Evolutionary conservation across 2,797 vertebrate species (phyloP).

Genomic region (Poecilia wingei): DNA sequence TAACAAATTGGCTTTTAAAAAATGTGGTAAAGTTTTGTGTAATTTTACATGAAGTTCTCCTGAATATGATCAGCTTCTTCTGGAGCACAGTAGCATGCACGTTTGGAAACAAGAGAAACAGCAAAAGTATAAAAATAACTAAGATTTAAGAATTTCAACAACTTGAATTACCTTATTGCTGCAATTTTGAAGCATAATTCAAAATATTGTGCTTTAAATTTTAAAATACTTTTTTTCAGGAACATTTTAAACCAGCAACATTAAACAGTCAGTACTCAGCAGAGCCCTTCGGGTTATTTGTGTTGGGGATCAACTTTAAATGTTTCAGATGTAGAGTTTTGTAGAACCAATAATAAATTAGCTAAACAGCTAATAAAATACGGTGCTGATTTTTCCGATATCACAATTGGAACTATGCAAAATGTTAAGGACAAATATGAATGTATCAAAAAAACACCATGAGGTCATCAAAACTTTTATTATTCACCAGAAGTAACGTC

Average conservation of each 20-base stretch:
- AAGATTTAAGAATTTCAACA: not conserved
- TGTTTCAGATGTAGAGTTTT: not conserved
- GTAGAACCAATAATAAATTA: not conserved
- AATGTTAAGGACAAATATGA: not conserved
- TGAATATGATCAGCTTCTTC: not conserved
- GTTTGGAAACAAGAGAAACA: not conserved
- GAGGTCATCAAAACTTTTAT: slow-evolving; percentile 54
- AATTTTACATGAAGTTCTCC: not conserved
- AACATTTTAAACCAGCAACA: not conserved
- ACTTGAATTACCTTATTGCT: not conserved
- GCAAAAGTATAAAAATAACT: not conserved
- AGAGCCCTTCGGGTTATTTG: not conserved
- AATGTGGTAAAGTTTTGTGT: not conserved
- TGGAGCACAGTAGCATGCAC: not conserved
- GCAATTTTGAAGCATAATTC: not conserved
- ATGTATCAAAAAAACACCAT: slow-evolving; percentile 13
- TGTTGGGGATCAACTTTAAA: not conserved
- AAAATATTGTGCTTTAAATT: not conserved
- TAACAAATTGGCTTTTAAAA: not conserved
- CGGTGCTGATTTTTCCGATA: not conserved
- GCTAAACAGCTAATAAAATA: not conserved
- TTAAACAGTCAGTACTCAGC: not conserved
- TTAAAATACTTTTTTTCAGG: not conserved
- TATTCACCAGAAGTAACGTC: slow-evolving; percentile 66
- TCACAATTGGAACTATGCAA: not conserved